A percentile compares a stretch with the other conserved stretches of the same genome.
Conservation (phyloP, 2,797 vertebrate species). For the Podarcis siculus region DNA sequence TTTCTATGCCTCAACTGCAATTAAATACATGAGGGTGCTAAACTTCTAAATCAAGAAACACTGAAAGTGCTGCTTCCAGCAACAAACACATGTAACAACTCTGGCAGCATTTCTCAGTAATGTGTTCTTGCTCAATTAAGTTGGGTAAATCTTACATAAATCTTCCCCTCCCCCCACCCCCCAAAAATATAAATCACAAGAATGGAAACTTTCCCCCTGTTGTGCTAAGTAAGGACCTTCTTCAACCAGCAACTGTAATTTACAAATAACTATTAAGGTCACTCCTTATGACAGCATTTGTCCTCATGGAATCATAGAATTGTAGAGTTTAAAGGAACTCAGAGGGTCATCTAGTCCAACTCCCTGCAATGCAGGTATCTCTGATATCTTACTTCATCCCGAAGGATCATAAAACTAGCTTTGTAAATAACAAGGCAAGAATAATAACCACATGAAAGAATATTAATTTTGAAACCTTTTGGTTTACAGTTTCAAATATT, state of each 20-base stretch:
- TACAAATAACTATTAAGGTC: neutral
- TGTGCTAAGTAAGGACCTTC: neutral
- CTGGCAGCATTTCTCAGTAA: neutral
- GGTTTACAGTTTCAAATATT: neutral
- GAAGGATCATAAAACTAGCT: neutral
- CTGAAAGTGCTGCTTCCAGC: neutral
- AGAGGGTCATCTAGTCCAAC: too few species aligned
- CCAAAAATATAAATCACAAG: too few species aligned
- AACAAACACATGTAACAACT: neutral
- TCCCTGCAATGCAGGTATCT: too few species aligned
- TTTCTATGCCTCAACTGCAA: neutral
- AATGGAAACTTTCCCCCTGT: too few species aligned
- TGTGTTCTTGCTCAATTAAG: neutral
- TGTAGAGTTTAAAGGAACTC: too few species aligned
- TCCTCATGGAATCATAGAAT: too few species aligned
- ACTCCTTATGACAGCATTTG: neutral
- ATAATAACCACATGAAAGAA: neutral
- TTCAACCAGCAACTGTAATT: neutral
- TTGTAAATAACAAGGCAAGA: neutral
- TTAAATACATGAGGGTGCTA: neutral
- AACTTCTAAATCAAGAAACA: neutral
- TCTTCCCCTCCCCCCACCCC: neutral
- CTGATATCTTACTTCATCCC: neutral
- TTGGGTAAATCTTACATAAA: neutral
- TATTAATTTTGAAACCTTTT: neutral